Conservation (phyloP, 1,140 invertebrate species). For the Brachionus calyciflorus region DNA sequence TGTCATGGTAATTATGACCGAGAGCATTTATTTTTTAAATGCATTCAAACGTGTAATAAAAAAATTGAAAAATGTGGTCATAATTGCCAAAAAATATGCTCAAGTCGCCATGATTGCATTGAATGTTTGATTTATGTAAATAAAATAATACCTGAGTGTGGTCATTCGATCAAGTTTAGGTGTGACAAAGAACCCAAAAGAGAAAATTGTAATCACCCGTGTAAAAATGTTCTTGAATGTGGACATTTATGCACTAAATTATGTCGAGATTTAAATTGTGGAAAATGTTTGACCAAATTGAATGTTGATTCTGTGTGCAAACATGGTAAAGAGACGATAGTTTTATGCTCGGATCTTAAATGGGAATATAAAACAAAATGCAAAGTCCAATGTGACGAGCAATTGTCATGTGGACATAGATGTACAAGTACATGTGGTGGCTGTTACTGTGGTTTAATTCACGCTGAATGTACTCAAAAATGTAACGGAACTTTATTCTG, state of each 20-base stretch:
- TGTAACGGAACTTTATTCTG: constrained; percentile 47
- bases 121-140: neutral
- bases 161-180: neutral
- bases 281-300: neutral
- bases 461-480: constrained; percentile 57
- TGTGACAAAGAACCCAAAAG: constrained; percentile 1
- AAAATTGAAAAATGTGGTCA: constrained; percentile 43
- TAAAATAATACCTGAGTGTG: constrained; percentile 24
- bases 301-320: neutral
- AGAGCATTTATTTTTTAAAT: constrained; percentile 47
- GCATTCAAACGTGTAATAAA: constrained; percentile 53
- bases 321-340: neutral
- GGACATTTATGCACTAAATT: constrained; percentile 48
- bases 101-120: neutral
- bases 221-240: constrained; percentile 48
- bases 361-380: constrained; percentile 46
- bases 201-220: constrained; percentile 44
- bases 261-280: constrained; percentile 45
- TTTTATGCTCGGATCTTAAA: neutral
- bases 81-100: constrained; percentile 46
- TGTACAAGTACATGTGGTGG: constrained; percentile 66
- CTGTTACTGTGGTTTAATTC: constrained; percentile 67
- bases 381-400: constrained; percentile 52
- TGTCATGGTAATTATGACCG: constrained; percentile 52
- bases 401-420: constrained; percentile 64